Evolutionary conservation across 2,888 invertebrate genomes (phyloP).

Genomic region (Rotaria sp.): DNA sequence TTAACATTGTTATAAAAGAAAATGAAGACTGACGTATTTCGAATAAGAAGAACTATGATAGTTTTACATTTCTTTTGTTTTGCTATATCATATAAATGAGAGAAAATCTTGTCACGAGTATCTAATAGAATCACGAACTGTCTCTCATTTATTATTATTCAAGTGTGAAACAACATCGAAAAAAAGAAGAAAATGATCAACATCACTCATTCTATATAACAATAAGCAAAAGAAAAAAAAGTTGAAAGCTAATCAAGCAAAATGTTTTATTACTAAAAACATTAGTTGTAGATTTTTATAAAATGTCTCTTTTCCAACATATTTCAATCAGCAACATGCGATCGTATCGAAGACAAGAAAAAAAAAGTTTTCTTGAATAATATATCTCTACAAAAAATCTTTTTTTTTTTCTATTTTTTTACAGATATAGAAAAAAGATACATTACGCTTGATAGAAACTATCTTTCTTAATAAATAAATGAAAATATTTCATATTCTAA

Average conservation of each 20-base stretch:
- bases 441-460: too few species aligned
- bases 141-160: constrained; percentile 2
- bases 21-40: neutral
- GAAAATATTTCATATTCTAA: neutral
- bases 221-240: neutral
- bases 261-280: neutral
- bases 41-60: neutral
- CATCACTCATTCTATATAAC: neutral
- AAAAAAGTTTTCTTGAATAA: too few species aligned
- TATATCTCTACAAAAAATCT: neutral
- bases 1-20: neutral
- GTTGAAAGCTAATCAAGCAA: neutral
- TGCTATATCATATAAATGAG: neutral
- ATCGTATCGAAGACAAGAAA: neutral
- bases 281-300: neutral
- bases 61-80: neutral
- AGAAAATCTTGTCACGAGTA: constrained; percentile 5
- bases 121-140: constrained; percentile 7
- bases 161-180: neutral
- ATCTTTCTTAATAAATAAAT: neutral
- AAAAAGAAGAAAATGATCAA: constrained; percentile 4
- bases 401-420: too few species aligned
- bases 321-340: neutral
- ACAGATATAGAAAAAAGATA: too few species aligned
- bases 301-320: neutral